phyloP scores from a whole-genome alignment of 2,888 invertebrate species.

The Pristionchus arcanus region DNA sequence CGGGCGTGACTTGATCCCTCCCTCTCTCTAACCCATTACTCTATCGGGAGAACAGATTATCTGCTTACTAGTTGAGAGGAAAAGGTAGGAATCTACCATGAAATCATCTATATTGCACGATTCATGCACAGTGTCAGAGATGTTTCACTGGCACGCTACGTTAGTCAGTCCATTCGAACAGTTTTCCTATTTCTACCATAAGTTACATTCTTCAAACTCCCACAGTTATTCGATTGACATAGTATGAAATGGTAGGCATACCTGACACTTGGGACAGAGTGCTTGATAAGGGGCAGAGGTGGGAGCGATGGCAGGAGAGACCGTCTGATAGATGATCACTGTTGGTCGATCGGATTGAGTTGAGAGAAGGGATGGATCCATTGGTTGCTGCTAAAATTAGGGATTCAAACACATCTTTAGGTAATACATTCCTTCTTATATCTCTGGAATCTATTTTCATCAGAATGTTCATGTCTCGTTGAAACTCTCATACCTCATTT shows the following conservation, averaged over 20 bases:
- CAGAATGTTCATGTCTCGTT: too few species aligned
- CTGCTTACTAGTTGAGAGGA: conserved; percentile 15
- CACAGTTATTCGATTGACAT: too few species aligned
- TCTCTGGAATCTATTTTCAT: too few species aligned
- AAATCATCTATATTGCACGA: neutral
- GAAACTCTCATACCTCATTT: too few species aligned
- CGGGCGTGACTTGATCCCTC: neutral
- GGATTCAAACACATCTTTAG: neutral
- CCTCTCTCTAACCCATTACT: conserved; percentile 35
- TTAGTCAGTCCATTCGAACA: neutral
- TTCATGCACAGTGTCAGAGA: neutral
- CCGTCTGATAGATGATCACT: conserved; percentile 59
- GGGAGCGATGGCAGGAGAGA: conserved; percentile 56
- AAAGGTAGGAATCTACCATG: neutral
- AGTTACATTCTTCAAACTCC: too few species aligned
- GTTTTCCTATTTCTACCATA: too few species aligned
- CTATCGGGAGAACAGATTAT: conserved; percentile 13
- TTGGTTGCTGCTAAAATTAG: neutral
- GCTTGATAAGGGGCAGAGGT: conserved; percentile 67
- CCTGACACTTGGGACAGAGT: conserved; percentile 66
- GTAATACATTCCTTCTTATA: neutral
- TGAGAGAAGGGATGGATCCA: conserved; percentile 56
- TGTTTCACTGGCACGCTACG: neutral
- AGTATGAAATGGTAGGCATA: conserved; percentile 52
- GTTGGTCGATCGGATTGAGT: conserved; percentile 42